These are phyloP conservation scores for Hirtodrosophila duncani DNA, from an alignment of 2,888 invertebrate genomes.

Conservation along the genomic window DNA sequence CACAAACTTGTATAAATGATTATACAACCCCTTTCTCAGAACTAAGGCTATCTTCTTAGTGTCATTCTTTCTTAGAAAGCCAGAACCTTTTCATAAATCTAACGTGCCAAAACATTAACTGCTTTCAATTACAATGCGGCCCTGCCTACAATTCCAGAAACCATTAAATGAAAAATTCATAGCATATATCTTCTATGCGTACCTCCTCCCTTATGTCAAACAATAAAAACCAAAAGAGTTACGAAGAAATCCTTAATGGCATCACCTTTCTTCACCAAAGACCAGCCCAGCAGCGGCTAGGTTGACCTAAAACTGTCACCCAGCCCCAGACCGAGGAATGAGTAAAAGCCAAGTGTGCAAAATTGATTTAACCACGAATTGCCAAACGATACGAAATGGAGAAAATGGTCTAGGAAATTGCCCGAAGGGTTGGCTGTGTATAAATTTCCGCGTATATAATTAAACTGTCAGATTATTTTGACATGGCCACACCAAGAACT, in stretches of 20 bases:
- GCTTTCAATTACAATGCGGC: too few species aligned
- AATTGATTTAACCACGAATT: slow-evolving; percentile 69
- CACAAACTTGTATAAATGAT: too few species aligned
- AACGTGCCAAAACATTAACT: too few species aligned
- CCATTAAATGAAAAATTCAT: too few species aligned
- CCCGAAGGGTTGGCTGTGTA: slow-evolving; percentile 20
- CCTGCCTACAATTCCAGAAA: too few species aligned
- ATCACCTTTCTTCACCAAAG: slow-evolving; percentile 29
- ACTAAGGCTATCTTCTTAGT: too few species aligned
- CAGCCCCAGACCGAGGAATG: neutral
- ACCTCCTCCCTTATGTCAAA: too few species aligned
- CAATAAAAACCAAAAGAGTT: slow-evolving; percentile 36
- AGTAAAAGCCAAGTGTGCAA: slow-evolving; percentile 39
- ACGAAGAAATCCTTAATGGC: too few species aligned
- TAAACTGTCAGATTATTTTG: slow-evolving; percentile 78
- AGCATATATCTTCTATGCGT: too few species aligned
- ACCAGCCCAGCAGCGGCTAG: slow-evolving; percentile 15
- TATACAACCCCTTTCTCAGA: too few species aligned
- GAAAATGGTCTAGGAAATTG: slow-evolving; percentile 46
- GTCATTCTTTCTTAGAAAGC: too few species aligned
- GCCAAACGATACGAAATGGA: slow-evolving; percentile 55
- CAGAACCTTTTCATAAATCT: too few species aligned
- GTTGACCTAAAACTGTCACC: slow-evolving; percentile 62
- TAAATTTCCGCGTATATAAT: slow-evolving; percentile 73
- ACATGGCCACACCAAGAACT: slow-evolving; percentile 52